Base-by-base conservation (phyloP, 2,797 vertebrate species). In the Pipistrellus nathusii region DNA sequence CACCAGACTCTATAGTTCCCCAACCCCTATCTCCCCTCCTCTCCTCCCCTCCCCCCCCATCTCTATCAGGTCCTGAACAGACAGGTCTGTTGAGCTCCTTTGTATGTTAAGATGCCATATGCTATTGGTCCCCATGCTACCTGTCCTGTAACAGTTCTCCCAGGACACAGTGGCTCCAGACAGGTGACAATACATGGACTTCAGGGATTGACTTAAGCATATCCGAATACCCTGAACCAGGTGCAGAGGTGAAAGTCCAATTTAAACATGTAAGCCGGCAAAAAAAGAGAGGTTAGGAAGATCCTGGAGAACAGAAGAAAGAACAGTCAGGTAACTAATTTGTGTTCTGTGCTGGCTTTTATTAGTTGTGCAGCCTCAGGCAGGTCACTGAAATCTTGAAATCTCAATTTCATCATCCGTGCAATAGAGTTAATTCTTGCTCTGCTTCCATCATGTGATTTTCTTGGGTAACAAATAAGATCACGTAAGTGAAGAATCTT, bases 11-110 rank as follows among this genome's bases (percentile, higher is more conserved):
- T 25, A 71, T 21, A 62, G 25, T 55, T 14, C 20, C 9, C 9
- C 15, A 8, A 5, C 3, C 12, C 64, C 57, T 25, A 30, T 30
- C 38, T 41, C 38, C 38, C 38, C 38, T 41, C 38, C 38, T 62
- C 0, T 3, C 5, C 51, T n/a, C 6, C 59, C 6, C 3, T 2
- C 8, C 1, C 0, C 11, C 6, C 48, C 15, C 48, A 11, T 23
- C n/a, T 17, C 1, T 27, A 2, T 2, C 2, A 64, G 12, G 14
- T 20, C 3, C 51, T 35, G 14, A 18, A 20, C 8, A 35, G 17
- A 1, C 14, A 66, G 18, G 27, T 48, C 35, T 17, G 11, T 20
- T 7, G 30, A 41, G 17, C 3, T 57, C 4, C 23, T 57, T n/a
- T 71, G 12, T 41, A 1, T 38, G 11, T 23, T 4, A n/a, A 38